These are phyloP conservation scores for Hippasteria phrygiana DNA, from an alignment of 53 echinoderm and acorn worm genomes.

Conservation along the genomic window DNA sequence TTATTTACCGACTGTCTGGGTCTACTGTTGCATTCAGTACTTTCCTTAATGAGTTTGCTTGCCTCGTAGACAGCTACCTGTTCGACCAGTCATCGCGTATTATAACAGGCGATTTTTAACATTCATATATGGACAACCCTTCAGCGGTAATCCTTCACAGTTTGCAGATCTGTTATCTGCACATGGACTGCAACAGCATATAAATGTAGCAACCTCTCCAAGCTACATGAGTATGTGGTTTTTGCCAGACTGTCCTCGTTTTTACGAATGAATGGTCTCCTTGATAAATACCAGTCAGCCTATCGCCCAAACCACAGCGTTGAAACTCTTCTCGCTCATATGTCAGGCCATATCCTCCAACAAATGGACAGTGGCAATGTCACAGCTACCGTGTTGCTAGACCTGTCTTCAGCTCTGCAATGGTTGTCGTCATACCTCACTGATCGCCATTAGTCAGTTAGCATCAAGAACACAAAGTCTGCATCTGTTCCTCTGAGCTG, in stretches of 20 bases:
- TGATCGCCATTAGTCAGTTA: slow-evolving; percentile 24
- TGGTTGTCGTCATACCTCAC: slow-evolving; percentile 22
- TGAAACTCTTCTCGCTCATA: slow-evolving; percentile 28
- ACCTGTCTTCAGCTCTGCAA: slow-evolving; percentile 19
- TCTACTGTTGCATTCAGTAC: neutral
- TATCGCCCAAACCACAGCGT: slow-evolving; percentile 27
- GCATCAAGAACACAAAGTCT: slow-evolving; percentile 26
- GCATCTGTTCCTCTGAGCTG: slow-evolving; percentile 14
- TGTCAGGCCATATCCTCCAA: slow-evolving; percentile 23
- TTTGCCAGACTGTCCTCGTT: slow-evolving; percentile 25
- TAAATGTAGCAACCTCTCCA: slow-evolving; percentile 24
- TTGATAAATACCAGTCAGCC: slow-evolving; percentile 14
- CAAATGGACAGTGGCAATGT: slow-evolving; percentile 29
- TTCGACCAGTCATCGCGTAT: neutral
- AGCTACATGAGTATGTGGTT: slow-evolving; percentile 15
- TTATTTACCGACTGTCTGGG: slow-evolving; percentile 24
- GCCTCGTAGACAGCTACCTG: slow-evolving; percentile 11
- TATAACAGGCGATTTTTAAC: neutral
- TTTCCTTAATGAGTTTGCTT: neutral
- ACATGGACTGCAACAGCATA: slow-evolving; percentile 30
- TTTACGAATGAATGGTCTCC: slow-evolving; percentile 5
- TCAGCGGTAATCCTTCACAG: slow-evolving; percentile 10
- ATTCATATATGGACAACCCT: slow-evolving; percentile 13
- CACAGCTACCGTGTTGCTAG: slow-evolving; percentile 10
- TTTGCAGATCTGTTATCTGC: slow-evolving; percentile 18